Base-by-base conservation (phyloP, 2,797 vertebrate genomes). In the Sciaenops ocellatus region DNA sequence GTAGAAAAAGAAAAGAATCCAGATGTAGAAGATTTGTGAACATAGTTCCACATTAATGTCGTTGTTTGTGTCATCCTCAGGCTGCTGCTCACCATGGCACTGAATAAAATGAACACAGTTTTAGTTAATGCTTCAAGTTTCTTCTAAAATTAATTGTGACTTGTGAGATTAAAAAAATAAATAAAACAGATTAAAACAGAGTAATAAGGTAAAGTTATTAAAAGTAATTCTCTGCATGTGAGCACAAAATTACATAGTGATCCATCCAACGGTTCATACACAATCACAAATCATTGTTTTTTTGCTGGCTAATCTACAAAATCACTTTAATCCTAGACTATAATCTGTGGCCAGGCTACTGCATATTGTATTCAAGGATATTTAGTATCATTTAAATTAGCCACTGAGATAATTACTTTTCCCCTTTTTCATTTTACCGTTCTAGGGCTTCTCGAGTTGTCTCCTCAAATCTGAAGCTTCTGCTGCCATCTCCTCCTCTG, bases 401-500 rank as follows among this genome's bases (percentile, higher is more conserved):
- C 42, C 11, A 64, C 62, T 20, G 34, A 4, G n/a, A 3, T 28
- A 1, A 34, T 26, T 24, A 10, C 34, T 48, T 15, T 8, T 6
- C 9, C 3, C 5, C 10, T 3, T 16, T 24, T n/a, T 42, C 3
- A 24, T 69, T 10, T 80, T 80, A 91, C 85, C 79, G 22, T 73
- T 63, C 9, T 41, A 86, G 34, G 6, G 60, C 6, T 30, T 93
- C 72, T 92, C 83, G 15, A 97, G 95, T 83, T 95, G 96, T 51
- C 80, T 89, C 54, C 87, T 93, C 52, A 97, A 91, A 11, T 85
- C 83, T 3, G 90, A 82, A 2, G 97, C 97, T 86, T 97, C 97
- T 4, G 90, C 90, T 7, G 89, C 94, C 96, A 97, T 98, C 73
- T 97, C 96, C 26, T 96, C 96, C 79, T 97, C 96, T 0, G 96